Base-by-base conservation (phyloP, 1,140 invertebrate species). In the Saxidomus purpurata region DNA sequence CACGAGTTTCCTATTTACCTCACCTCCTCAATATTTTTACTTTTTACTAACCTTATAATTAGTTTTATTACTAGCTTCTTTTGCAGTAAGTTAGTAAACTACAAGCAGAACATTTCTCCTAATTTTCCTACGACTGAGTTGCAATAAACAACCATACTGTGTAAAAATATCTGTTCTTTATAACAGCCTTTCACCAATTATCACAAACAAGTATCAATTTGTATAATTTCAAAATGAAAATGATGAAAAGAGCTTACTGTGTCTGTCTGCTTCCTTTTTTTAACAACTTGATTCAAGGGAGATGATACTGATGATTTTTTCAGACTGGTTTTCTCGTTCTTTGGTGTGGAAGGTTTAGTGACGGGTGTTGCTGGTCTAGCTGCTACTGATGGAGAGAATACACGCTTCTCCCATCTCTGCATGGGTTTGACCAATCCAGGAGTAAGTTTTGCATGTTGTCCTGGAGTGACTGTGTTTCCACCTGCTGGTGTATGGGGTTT, bases 191-290 rank as follows among this genome's bases (percentile, higher is more conserved):
- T n/a, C n/a, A n/a, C n/a, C n/a, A n/a, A n/a, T n/a, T n/a, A n/a
- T n/a, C n/a, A n/a, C n/a, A n/a, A n/a, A n/a, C n/a, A n/a, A n/a
- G n/a, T n/a, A n/a, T n/a, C n/a, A n/a, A n/a, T n/a, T n/a, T n/a
- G n/a, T n/a, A n/a, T n/a, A n/a, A n/a, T n/a, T n/a, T n/a, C n/a
- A n/a, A 43, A 43, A 43, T 43, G 43, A 8, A 15, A 8, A 43
- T 43, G 15, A 43, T 43, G 9, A 69, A 4, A 8, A 15, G 25
- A 15, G 40, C 71, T 86, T 59, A 86, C 83, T 43, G 85, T 79
- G 22, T 61, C 49, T 25, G 74, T 38, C 38, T 61, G 71, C 34
- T 89, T 91, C 25, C 81, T 89, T 71, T 82, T 91, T 0, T n/a
- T 31, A 9, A 40, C 36, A 40, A 63, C 69, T 19, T 76, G 36